Evolutionary conservation across 2,797 vertebrate species (phyloP).

Genomic region (Lepus oiostolus): DNA sequence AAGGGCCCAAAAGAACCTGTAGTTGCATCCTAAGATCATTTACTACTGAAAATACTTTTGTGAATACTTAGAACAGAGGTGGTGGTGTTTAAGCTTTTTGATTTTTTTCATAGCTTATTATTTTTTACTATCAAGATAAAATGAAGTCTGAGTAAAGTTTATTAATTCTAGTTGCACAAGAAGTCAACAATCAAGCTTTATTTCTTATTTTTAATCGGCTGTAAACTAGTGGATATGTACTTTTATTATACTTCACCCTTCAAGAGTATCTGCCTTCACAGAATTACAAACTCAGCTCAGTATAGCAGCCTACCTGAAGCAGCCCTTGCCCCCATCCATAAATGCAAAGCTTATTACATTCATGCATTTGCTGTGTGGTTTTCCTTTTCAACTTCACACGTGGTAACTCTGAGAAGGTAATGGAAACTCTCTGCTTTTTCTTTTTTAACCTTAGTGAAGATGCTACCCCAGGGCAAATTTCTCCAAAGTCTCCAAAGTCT

Average conservation of each 20-base stretch:
- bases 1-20: neutral
- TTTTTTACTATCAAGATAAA: constrained; percentile 70
- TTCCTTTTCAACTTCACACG: constrained; percentile 12
- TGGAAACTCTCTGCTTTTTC: neutral
- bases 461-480: neutral
- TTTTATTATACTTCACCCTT: constrained; percentile 57
- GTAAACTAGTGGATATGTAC: neutral
- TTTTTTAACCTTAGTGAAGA: neutral
- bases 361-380: neutral
- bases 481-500: neutral
- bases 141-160: constrained; percentile 41
- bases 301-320: neutral
- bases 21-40: neutral
- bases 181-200: constrained; percentile 46
- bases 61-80: neutral
- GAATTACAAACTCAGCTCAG: constrained; percentile 36
- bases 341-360: constrained; percentile 59
- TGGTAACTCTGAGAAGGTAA: constrained; percentile 3
- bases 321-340: neutral
- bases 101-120: constrained; percentile 53
- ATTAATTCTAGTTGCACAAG: constrained; percentile 61
- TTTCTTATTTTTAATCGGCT: constrained; percentile 63
- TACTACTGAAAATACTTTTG: neutral
- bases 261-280: constrained; percentile 4
- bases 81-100: neutral